These are phyloP conservation scores for Dolichomitus sp. DNA, from an alignment of 2,888 invertebrate species.

Conservation along the genomic window DNA sequence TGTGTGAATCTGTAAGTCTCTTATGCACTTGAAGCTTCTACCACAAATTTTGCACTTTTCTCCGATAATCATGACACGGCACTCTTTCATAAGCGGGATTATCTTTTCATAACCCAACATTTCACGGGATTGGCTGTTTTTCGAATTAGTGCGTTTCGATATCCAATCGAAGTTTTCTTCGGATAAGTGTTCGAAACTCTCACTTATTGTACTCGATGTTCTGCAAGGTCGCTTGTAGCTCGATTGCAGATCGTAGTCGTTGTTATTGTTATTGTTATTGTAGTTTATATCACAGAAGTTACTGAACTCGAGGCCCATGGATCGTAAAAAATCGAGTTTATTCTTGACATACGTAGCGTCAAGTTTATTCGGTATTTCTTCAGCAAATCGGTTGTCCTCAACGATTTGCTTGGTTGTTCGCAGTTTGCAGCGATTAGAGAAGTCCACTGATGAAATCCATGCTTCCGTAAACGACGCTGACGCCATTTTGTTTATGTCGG, in stretches of 20 bases:
- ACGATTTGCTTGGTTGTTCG: not conserved
- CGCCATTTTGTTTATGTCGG: constrained; percentile 58
- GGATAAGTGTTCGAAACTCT: not conserved
- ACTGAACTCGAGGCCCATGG: constrained; percentile 64
- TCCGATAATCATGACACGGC: constrained; percentile 74
- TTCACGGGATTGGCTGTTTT: constrained; percentile 7
- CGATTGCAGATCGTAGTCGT: constrained; percentile 13
- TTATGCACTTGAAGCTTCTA: constrained; percentile 74
- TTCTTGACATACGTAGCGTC: constrained; percentile 40
- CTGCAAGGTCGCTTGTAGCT: constrained; percentile 4
- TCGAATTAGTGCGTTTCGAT: constrained; percentile 10
- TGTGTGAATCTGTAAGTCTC: constrained; percentile 70
- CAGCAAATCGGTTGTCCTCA: not conserved
- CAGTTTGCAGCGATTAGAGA: constrained; percentile 4
- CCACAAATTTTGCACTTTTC: constrained; percentile 73
- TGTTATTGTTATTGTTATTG: constrained; percentile 10
- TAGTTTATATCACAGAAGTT: not conserved
- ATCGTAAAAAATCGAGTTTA: constrained; percentile 70
- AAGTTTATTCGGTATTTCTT: constrained; percentile 20
- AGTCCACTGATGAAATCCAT: not conserved
- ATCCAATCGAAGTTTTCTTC: not conserved
- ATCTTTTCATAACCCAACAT: constrained; percentile 24
- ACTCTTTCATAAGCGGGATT: constrained; percentile 66
- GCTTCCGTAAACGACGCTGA: constrained; percentile 8
- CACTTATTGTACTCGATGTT: constrained; percentile 1